Evolutionary conservation across 2,113 vertebrate species (phyloP), one percentile per base, ranked within the genome.

Genomic region (Gorsachius goisagi): DNA sequence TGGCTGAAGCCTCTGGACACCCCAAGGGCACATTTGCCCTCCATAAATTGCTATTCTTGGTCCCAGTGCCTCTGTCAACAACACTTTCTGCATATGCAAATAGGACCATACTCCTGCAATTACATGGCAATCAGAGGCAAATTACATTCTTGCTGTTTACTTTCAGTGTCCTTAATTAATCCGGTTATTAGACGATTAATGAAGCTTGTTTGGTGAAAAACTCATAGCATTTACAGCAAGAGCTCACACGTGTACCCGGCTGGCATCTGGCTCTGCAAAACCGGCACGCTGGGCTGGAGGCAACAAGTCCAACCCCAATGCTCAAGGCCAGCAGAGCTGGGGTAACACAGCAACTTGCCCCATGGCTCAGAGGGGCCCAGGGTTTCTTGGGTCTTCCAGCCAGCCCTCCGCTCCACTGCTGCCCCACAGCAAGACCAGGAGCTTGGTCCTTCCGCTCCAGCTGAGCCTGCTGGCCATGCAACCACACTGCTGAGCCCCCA

Each of bases 131-230:
- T 98, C 98, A 97, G 95, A 97, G 93, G 91, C 95, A 98, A 98
- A 98, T 98, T 98, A 98, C 98, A 97, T 98, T 98, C 98, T 98
- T 97, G 97, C 97, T 98, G 98, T 98, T 98, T 98, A 98, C 98
- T 98, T 98, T 98, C 96, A 90, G 72, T 94, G 85, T 98, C 97
- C 97, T 98, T 98, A 98, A 98, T 98, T 98, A 98, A 98, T 98
- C 98, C 88, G 67, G 98, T 98, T 98, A 98, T 98, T 98, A 98
- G 97, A 97, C 95, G 72, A 98, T 98, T 98, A 98, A 98, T 98
- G 98, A 97, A 97, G 97, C 98, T 97, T 98, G 96, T 98, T 98
- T 97, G 97, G 97, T 96, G 96, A 97, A 97, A 98, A 98, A 98
- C 97, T 96, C 97, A 96, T 97, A 93, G 97, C 96, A 91, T 98